Evolutionary conservation across 1,140 invertebrate genomes (phyloP), one percentile per base, ranked within the genome.

Genomic region (Anastatus disparis): DNA sequence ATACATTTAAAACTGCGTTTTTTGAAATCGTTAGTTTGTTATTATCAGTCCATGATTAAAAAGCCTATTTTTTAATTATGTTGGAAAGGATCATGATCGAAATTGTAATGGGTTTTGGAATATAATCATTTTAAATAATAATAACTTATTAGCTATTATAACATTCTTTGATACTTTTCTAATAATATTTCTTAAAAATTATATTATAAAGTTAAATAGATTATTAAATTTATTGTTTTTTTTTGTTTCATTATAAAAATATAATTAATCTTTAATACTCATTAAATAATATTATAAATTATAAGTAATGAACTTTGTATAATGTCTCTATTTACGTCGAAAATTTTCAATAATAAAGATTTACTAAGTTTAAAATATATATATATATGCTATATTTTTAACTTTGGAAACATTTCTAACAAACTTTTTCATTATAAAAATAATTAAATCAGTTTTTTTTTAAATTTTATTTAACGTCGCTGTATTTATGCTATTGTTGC

Each of bases 391-490:
- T 53, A 66, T 66, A 55, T 66, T 66, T 66, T 50, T 55, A 40
- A 44, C 24, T 55, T 53, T 20, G 29, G 55, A 24, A 55, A 35
- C 13, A 70, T 52, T 70, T 63, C 35, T 63, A 70, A 70, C 63
- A 70, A 70, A 70, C 63, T 63, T 70, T 70, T 70, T 70, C 58
- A 63, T 62, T 62, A 62, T 42, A 52, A 27, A 50, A 26, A 53
- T 38, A n/a, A n/a, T n/a, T n/a, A n/a, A n/a, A n/a, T n/a, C n/a
- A n/a, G n/a, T n/a, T n/a, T n/a, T n/a, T n/a, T n/a, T n/a, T n/a
- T n/a, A n/a, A n/a, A n/a, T n/a, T n/a, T n/a, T n/a, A n/a, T n/a
- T n/a, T n/a, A n/a, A n/a, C n/a, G n/a, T n/a, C n/a, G n/a, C n/a
- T n/a, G n/a, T n/a, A n/a, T n/a, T n/a, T n/a, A n/a, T n/a, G n/a